Evolutionary conservation across 1,140 invertebrate species (phyloP).

Genomic region (Drosophila bifasciata): DNA sequence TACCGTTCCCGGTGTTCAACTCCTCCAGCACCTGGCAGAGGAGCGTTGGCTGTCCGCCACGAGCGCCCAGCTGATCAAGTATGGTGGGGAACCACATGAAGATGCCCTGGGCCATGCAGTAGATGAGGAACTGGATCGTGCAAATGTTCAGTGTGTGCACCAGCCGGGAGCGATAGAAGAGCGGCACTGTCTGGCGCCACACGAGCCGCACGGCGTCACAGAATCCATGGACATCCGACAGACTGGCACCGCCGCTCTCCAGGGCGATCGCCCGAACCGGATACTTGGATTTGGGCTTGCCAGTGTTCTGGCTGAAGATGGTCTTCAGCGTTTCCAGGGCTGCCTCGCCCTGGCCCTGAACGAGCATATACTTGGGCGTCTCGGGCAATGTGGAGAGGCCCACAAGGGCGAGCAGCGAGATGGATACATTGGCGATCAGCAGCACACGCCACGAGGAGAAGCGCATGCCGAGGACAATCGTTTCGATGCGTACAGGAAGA

Average conservation of each 20-base stretch:
- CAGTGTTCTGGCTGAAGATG: conserved; percentile 87
- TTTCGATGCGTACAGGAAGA: conserved; percentile 85
- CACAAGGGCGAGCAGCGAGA: conserved; percentile 85
- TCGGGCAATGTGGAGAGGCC: conserved; percentile 87
- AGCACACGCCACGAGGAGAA: conserved; percentile 88
- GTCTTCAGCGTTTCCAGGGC: conserved; percentile 86
- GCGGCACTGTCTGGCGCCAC: conserved; percentile 84
- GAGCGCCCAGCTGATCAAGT: conserved; percentile 60
- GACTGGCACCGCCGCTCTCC: conserved; percentile 52
- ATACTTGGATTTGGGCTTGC: conserved; percentile 44
- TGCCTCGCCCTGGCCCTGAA: conserved; percentile 86
- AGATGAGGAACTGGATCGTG: conserved; percentile 85
- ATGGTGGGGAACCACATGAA: conserved; percentile 84
- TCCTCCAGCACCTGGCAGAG: conserved; percentile 56
- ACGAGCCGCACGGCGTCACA: conserved; percentile 75
- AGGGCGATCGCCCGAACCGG: conserved; percentile 55
- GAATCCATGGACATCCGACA: conserved; percentile 59
- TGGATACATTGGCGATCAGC: conserved; percentile 85
- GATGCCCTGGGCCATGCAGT: conserved; percentile 80
- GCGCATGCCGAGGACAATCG: conserved; percentile 83
- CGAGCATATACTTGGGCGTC: conserved; percentile 90
- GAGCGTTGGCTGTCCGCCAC: background rate
- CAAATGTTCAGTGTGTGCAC: conserved; percentile 86
- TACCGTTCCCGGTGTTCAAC: background rate
- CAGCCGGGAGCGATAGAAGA: conserved; percentile 85